phyloP scores from a whole-genome alignment of 2,888 invertebrate genomes.

The Oxytorus armatus region DNA sequence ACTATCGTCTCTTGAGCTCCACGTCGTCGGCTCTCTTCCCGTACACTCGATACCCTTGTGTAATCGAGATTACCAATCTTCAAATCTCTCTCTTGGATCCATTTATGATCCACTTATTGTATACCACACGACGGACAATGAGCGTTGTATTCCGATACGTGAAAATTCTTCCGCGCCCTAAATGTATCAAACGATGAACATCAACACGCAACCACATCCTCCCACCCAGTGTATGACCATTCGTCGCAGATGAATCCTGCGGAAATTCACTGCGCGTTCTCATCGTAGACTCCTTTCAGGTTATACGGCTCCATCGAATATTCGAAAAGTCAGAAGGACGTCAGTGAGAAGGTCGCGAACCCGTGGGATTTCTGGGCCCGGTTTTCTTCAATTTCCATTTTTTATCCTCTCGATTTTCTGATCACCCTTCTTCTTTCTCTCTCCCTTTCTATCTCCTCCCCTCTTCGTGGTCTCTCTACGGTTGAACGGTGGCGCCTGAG shows the following conservation, averaged over 20 bases:
- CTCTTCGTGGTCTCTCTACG: neutral
- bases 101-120: conserved; percentile 67
- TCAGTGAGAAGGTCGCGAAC: too few relatives aligned
- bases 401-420: conserved; percentile 1
- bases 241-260: neutral
- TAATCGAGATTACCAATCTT: conserved; percentile 71
- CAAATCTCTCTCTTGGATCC: conserved; percentile 63
- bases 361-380: conserved; percentile 5
- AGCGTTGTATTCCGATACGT: conserved; percentile 27
- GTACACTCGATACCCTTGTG: conserved; percentile 70
- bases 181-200: neutral
- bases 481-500: conserved; percentile 31
- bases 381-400: neutral
- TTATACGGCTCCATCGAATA: too few relatives aligned
- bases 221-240: conserved; percentile 18
- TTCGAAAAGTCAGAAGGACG: too few relatives aligned
- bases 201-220: neutral
- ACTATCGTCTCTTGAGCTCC: conserved; percentile 51
- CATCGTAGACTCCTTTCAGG: too few relatives aligned
- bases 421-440: conserved; percentile 4
- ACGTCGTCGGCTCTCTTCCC: conserved; percentile 29
- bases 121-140: conserved; percentile 3
- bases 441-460: conserved; percentile 25
- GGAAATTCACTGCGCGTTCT: neutral
- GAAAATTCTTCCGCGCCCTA: conserved; percentile 12